Conservation (phyloP, 2,888 invertebrate genomes). For the Philonicus albiceps region DNA sequence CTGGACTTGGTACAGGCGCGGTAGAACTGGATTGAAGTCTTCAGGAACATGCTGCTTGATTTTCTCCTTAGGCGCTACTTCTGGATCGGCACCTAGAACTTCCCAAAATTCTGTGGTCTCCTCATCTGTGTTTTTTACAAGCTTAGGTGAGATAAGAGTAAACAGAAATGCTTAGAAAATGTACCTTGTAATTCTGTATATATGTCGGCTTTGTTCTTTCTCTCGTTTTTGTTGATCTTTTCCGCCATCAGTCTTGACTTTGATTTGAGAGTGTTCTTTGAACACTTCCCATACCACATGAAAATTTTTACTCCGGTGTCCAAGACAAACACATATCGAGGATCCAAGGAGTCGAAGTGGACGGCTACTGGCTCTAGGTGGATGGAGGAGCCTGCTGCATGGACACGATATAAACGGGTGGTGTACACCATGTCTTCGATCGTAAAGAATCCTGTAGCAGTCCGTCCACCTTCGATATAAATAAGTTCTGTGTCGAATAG, state of each 20-base stretch:
- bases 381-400: conserved; percentile 84
- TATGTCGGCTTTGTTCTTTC: conserved; percentile 94
- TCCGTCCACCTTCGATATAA: conserved; percentile 97
- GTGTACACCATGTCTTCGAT: conserved; percentile 91
- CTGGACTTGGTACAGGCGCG: conserved; percentile 92
- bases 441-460: conserved; percentile 95
- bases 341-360: conserved; percentile 79
- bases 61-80: conserved; percentile 61
- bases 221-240: conserved; percentile 97
- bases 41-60: conserved; percentile 60
- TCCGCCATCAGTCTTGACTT: conserved; percentile 84
- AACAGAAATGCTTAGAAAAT: background rate
- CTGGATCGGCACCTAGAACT: conserved; percentile 66
- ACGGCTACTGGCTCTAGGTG: conserved; percentile 89
- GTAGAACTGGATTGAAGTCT: conserved; percentile 61
- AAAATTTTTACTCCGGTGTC: conserved; percentile 87
- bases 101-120: conserved; percentile 89
- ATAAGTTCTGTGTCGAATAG: conserved; percentile 90
- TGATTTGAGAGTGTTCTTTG: conserved; percentile 88
- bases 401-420: conserved; percentile 86
- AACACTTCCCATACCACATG: conserved; percentile 82
- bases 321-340: conserved; percentile 88
- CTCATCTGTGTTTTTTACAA: conserved; percentile 63
- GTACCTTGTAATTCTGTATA: conserved; percentile 77
- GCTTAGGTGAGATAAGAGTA: background rate